Evolutionary conservation across 2,797 vertebrate species (phyloP).

Genomic region (Protosalanx chinensis): DNA sequence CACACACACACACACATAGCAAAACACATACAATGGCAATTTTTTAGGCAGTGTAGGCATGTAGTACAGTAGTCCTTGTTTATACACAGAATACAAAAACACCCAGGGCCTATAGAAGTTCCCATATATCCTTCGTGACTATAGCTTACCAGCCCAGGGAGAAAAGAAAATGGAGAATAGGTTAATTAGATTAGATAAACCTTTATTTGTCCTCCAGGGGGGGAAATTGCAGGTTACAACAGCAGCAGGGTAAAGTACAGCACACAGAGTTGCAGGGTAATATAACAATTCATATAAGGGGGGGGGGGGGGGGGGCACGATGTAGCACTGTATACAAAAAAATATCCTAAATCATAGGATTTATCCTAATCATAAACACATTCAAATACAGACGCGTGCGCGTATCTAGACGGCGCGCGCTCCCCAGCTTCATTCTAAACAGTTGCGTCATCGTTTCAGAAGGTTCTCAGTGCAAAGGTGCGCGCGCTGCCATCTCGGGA

Average conservation of each 20-base stretch:
- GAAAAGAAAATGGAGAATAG: background rate
- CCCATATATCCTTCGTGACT: background rate
- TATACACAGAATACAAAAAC: background rate
- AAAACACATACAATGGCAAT: background rate
- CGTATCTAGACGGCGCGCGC: slow-evolving; percentile 16
- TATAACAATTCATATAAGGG: too few species aligned
- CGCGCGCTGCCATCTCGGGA: slow-evolving; percentile 98
- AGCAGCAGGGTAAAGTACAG: too few species aligned
- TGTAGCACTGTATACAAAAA: too few species aligned
- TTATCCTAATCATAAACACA: background rate
- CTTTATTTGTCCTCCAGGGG: too few species aligned
- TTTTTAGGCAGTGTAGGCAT: background rate
- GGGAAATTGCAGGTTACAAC: too few species aligned
- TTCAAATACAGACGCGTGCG: background rate
- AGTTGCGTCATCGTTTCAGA: slow-evolving; percentile 79
- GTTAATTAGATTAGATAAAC: too few species aligned
- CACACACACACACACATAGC: background rate
- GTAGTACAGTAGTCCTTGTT: background rate
- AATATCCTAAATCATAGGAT: too few species aligned
- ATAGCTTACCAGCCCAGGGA: slow-evolving; percentile 6
- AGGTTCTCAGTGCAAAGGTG: slow-evolving; percentile 99
- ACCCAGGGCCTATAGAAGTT: too few species aligned
- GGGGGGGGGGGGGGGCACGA: too few species aligned
- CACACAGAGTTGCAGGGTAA: too few species aligned
- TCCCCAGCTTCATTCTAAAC: slow-evolving; percentile 47